Evolutionary conservation across 2,888 invertebrate genomes (phyloP), one percentile per base, ranked within the genome.

Genomic region (Himalopsyche tibetana): DNA sequence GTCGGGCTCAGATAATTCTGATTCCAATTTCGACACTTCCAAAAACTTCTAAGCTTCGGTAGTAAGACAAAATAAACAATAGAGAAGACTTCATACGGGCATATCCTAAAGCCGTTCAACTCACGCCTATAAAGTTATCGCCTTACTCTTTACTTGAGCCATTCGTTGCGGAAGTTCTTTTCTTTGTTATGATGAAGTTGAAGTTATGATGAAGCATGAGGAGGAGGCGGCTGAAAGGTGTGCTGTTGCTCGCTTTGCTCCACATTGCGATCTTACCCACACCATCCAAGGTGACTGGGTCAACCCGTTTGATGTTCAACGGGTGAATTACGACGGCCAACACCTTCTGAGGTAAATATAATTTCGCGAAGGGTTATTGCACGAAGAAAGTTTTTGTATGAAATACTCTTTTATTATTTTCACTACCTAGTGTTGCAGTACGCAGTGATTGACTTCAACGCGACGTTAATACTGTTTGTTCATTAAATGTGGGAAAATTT

Each of bases 271-370:
- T 38, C 38, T 74, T 28, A 36, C 74, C 74, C 74, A 36, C 74
- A 74, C 74, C 74, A 74, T 38, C 38, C 74, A 74, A 74, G 74
- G 74, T 74, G 74, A 74, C 74, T 74, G 74, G 74, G 74, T 74
- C 74, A 74, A 74, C 74, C 36, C 74, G 74, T 74, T 74, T 36
- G 28, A 36, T 36, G 36, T 74, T 36, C 74, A 38, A 36, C 28
- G 28, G 74, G 36, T 36, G 74, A 74, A 74, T 12, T 74, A 74
- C 12, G 36, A 15, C 74, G 36, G 74, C 4, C 38, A 74, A 74
- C 74, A 74, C 74, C 74, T 74, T 51, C 5, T 3, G 74, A 74
- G 9, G 63, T 63, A 63, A 19, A 63, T 74, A 74, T 74, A 9
- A 74, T 51, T 36, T 74, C 63, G 36, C 12, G 36, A 36, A 12